Evolutionary conservation across 2,113 vertebrate species (phyloP), one percentile per base, ranked within the genome.

Genomic region (Eurystomus gularis): DNA sequence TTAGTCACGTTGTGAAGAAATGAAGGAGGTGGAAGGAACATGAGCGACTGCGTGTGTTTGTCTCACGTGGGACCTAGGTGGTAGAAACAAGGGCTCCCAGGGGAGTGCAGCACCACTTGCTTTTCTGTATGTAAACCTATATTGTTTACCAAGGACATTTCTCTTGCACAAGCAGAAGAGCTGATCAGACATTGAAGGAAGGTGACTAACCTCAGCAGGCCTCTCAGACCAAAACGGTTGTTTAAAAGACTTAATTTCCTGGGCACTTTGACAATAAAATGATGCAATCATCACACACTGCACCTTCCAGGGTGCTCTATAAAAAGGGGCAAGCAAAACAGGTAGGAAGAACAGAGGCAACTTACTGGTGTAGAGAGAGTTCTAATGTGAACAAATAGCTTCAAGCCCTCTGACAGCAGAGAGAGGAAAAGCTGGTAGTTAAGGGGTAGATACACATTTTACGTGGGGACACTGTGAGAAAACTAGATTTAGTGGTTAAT

Each of bases 181-280:
- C 40, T 54, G 54, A 70, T 40, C 48, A 40, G 85, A 72, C 66
- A 6, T 0, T 20, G 76, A 83, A 86, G 55, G 40, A 61, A 80
- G 78, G 40, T 61, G 17, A 69, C n/a, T 62, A 86, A 90, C 28
- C 28, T 82, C 75, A 44, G 65, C 66, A 82, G 66, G 42, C 7
- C 28, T 71, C 61, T 57, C 44, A 42, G 57, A 58, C 25, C 82
- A 86, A 92, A 91, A 58, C 4, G 13, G 16, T 37, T 46, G 23
- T 75, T 92, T 82, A 42, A 68, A 85, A 73, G 29, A 51, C 28
- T 48, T 69, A 86, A 75, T 57, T 68, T 94, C 70, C 54, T 69
- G 70, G 55, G 48, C 57, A 76, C n/a, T 26, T 39, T 92, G 70
- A 80, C 82, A 96, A 62, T 72, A 65, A 88, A 82, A 52, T 83